Evolutionary conservation across 2,797 vertebrate species (phyloP).

Genomic region (Galago senegalensis): DNA sequence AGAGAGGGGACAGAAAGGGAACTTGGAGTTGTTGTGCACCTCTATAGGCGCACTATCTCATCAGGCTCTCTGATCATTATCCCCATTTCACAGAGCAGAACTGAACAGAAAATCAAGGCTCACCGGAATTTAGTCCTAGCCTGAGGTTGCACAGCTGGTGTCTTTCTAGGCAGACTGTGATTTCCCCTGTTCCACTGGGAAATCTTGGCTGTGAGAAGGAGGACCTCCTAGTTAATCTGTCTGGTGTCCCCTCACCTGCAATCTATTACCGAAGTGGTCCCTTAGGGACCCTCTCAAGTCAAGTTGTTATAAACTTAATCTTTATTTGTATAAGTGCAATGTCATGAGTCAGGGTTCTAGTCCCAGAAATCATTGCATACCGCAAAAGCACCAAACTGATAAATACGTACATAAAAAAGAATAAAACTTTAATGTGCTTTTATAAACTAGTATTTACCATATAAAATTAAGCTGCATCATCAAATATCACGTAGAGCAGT

Average conservation of each 20-base stretch:
- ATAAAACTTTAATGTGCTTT: not conserved
- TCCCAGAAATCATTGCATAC: not conserved
- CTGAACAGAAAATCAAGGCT: not conserved
- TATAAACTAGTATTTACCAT: not conserved
- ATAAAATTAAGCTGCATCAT: not conserved
- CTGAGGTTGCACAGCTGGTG: not conserved
- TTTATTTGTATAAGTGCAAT: not conserved
- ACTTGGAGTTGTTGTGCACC: not conserved
- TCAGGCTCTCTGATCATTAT: not conserved
- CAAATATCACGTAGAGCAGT: not conserved
- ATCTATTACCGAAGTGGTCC: not conserved
- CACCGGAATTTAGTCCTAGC: not conserved
- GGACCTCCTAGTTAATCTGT: not conserved
- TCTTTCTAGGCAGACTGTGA: not conserved
- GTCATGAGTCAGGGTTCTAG: not conserved
- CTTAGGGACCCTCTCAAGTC: not conserved
- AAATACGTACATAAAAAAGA: not conserved
- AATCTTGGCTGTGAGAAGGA: not conserved
- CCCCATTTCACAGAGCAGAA: not conserved
- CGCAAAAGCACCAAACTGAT: not conserved
- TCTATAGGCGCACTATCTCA: not conserved
- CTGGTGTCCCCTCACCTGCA: rapidly evolving
- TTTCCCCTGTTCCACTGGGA: too few species aligned
- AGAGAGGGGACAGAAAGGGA: not conserved
- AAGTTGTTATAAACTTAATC: not conserved